Evolutionary conservation across 2,888 invertebrate genomes (phyloP), one percentile per base, ranked within the genome.

Genomic region (Drosophila pseudotalamancana): DNA sequence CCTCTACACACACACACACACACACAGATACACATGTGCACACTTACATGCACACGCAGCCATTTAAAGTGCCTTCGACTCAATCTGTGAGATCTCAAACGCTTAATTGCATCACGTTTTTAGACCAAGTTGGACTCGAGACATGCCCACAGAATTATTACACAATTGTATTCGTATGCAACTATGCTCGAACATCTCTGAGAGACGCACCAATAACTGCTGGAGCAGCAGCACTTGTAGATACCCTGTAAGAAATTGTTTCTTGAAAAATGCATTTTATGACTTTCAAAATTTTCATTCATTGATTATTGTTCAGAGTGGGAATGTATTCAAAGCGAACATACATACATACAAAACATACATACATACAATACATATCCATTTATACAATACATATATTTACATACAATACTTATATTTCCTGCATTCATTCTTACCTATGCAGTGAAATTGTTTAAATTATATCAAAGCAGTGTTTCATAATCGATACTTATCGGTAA

Each of bases 91-190:
- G 64, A 75, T 62, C 75, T 82, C 55, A 68, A 68, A 72, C 56
- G 77, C 86, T 75, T 83, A 83, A 83, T 83, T 88, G 88, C 88
- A 88, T 83, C 83, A 83, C 83, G 83, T 83, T 82, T 88, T 82
- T 88, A 82, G 88, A 88, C 67, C 81, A 79, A 72, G 62, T 65
- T 75, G 49, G 65, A 72, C 71, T 59, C 35, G 53, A 27, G 27
- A 49, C 49, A 27, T 27, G 49, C 49, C 27, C 49, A 25, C 72
- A 79, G 70, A 69, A 87, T 87, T 80, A 86, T 82, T 82, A 88
- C 81, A 82, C 81, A 82, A 82, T 82, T 86, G 77, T 64, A 45
- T 42, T 71, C 56, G 45, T 27, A 45, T 56, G 46, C 42, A 53
- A 27, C 63, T 35, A 48, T 40, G 43, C 49, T 29, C 45, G 31